These are phyloP conservation scores for Chloropsis cyanopogon DNA, from an alignment of 2,113 vertebrate species.

Conservation along the genomic window DNA sequence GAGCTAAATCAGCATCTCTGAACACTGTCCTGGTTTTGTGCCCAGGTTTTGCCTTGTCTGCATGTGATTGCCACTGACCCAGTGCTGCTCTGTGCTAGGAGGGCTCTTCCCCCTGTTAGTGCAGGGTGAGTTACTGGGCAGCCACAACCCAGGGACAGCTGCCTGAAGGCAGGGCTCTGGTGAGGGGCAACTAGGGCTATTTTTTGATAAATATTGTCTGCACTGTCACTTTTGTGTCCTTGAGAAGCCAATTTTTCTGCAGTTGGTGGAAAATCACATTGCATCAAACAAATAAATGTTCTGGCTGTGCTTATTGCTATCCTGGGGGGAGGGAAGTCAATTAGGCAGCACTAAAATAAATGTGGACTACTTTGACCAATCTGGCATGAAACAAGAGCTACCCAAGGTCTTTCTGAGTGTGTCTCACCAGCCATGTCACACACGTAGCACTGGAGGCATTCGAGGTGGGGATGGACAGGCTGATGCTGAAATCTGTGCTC, in stretches of 20 bases:
- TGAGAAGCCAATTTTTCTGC: not conserved
- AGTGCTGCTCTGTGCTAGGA: not conserved
- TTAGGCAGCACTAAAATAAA: constrained; percentile 21
- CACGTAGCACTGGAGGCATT: not conserved
- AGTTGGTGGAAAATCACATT: not conserved
- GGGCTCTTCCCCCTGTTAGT: not conserved
- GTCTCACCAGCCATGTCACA: not conserved
- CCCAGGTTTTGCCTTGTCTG: not conserved
- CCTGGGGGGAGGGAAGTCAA: not conserved
- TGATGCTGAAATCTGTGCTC: not conserved
- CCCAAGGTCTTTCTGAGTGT: not conserved
- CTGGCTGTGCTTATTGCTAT: not conserved
- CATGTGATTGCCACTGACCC: not conserved
- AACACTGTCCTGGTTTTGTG: not conserved
- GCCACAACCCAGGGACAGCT: not conserved
- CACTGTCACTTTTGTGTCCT: not conserved
- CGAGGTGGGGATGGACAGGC: not conserved
- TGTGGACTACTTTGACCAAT: not conserved
- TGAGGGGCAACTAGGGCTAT: not conserved
- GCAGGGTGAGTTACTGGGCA: not conserved
- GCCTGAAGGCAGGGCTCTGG: not conserved
- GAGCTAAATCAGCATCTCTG: not conserved
- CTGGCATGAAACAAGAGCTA: not conserved
- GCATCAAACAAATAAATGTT: not conserved
- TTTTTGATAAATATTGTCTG: not conserved